phyloP scores from a whole-genome alignment of 2,113 vertebrate genomes.

The Thymallus thymallus region DNA sequence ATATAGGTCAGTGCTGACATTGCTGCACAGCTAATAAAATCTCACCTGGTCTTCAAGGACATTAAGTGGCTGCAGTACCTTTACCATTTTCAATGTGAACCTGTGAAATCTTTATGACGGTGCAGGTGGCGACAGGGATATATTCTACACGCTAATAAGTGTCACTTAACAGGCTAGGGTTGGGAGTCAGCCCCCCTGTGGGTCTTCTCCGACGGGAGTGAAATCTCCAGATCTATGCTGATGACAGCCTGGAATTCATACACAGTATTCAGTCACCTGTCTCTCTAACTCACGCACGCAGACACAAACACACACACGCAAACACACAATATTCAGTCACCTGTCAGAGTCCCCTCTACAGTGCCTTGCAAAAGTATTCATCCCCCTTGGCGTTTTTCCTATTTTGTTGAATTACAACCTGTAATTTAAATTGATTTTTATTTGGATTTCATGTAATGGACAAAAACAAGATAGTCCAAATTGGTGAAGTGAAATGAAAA shows the following conservation, averaged over 20 bases:
- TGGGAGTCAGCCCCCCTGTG: background rate
- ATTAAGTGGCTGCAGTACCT: slow-evolving; percentile 28
- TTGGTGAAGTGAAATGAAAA: no score
- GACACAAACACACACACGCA: no score
- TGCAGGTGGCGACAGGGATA: slow-evolving; percentile 16
- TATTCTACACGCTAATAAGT: slow-evolving; percentile 26
- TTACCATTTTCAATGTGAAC: slow-evolving; percentile 34
- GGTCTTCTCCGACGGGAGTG: background rate
- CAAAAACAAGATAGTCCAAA: no score
- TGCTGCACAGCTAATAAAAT: slow-evolving; percentile 36
- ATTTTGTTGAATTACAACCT: no score
- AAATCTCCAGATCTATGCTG: background rate
- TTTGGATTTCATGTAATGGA: no score
- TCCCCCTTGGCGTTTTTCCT: no score
- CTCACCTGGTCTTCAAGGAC: slow-evolving; percentile 34
- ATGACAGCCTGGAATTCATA: background rate
- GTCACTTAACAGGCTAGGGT: background rate
- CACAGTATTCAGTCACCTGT: background rate
- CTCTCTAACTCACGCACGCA: no score
- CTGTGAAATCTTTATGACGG: slow-evolving; percentile 57
- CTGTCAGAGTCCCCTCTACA: no score
- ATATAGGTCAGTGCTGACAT: slow-evolving; percentile 20
- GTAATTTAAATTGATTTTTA: no score
- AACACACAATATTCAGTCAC: no score
- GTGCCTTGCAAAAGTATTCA: no score